Conservation (phyloP, 2,113 vertebrate genomes). For the Cephalopterus ornatus region DNA sequence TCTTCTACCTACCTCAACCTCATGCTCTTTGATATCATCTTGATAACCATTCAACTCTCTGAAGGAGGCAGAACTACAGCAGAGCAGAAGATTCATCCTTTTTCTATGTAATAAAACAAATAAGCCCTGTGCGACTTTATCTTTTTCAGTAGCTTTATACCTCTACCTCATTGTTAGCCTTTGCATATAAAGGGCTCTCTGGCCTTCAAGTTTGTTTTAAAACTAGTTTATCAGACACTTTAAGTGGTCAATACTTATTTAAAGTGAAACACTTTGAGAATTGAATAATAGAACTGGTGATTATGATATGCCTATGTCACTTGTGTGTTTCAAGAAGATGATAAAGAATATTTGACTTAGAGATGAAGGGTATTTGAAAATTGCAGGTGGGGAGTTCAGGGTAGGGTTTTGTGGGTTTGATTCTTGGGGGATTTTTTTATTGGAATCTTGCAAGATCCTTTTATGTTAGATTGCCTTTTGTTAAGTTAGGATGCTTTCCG, state of each 20-base stretch:
- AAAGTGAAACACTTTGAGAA: not conserved
- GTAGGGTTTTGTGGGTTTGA: not conserved
- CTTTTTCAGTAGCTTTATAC: not conserved
- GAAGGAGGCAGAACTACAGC: not conserved
- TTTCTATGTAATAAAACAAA: not conserved
- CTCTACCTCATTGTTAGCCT: not conserved
- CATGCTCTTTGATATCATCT: not conserved
- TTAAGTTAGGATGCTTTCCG: not conserved
- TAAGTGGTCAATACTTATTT: not conserved
- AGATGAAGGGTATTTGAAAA: not conserved
- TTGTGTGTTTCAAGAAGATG: not conserved
- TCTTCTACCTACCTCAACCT: not conserved
- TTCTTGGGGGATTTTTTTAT: not conserved
- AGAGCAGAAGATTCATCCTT: not conserved
- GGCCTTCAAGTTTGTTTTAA: not conserved
- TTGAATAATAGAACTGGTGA: not conserved
- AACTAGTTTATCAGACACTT: conserved; percentile 24
- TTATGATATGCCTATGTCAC: not conserved
- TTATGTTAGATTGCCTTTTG: not conserved
- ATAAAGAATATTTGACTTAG: conserved; percentile 12
- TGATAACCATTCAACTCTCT: not conserved
- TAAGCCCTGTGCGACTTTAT: not conserved
- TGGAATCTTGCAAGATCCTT: not conserved
- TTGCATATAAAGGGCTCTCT: not conserved
- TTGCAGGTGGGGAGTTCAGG: not conserved